Evolutionary conservation across 2,797 vertebrate species (phyloP).

Genomic region (Cuniculus paca): DNA sequence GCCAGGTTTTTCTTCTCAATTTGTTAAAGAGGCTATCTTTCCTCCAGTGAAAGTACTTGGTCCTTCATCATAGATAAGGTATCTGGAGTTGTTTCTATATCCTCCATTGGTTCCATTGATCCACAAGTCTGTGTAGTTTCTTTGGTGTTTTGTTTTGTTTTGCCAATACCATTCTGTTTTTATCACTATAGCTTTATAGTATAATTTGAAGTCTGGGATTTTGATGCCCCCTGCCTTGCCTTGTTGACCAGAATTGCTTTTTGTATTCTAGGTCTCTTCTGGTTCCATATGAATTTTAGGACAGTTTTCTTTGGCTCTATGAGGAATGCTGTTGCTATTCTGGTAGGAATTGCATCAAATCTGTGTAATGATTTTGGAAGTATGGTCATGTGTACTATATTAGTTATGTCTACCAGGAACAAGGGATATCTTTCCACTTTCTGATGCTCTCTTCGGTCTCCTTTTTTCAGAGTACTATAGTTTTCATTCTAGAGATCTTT

Average conservation of each 20-base stretch:
- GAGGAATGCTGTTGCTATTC: neutral
- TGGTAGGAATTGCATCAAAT: neutral
- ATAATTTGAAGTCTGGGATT: neutral
- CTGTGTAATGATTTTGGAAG: neutral
- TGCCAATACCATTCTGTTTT: neutral
- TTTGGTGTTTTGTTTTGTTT: neutral
- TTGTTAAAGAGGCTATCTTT: neutral
- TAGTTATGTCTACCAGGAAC: neutral
- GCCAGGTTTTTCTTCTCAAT: neutral
- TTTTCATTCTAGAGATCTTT: neutral
- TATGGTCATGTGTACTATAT: neutral
- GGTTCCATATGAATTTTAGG: neutral
- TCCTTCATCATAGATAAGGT: neutral
- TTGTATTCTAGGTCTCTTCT: neutral
- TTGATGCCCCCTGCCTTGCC: neutral
- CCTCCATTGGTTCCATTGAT: neutral
- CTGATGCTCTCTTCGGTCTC: neutral
- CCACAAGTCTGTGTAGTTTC: neutral
- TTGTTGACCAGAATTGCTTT: neutral
- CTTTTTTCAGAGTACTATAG: neutral
- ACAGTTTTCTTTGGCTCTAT: neutral
- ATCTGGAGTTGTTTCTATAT: neutral
- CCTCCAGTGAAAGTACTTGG: neutral
- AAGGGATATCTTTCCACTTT: neutral
- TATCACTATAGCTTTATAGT: neutral